Evolutionary conservation across 2,888 invertebrate species (phyloP), one percentile per base, ranked within the genome.

Genomic region (Catocala fraxini): DNA sequence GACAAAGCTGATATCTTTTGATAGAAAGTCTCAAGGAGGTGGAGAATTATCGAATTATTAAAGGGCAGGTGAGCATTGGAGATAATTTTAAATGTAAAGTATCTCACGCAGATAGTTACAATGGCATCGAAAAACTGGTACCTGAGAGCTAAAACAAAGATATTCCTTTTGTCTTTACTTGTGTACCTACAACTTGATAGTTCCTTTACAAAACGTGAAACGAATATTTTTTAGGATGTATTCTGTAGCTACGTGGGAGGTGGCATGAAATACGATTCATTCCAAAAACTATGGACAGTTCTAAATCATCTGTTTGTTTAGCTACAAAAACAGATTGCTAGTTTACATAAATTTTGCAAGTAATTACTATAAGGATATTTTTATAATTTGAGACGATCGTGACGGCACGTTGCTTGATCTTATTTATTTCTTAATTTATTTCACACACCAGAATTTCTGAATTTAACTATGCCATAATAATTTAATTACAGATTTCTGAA

Each of bases 61-160:
- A 78, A 66, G 79, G 84, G 67, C 86, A 89, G 88, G 84, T 89
- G 88, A 87, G 79, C 85, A 83, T 79, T 71, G 75, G 67, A 75
- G 74, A 77, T 81, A 81, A 80, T 81, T 83, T 63, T 61, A 73
- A 71, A 77, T 63, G 56, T 64, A 71, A 75, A 68, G 74, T 70
- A 75, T 74, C 59, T 75, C 73, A 68, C 51, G 70, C 68, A 70
- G 71, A 65, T 71, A 75, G 74, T 73, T 71, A 84, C 85, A 83
- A 85, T 75, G 67, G 80, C 65, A 63, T 80, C 79, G 75, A 72
- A 69, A 65, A 77, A 68, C 70, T 72, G 62, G 71, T 90, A 89
- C 90, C 88, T 89, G 89, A 67, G 63, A 68, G 60, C 75, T 90
- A 89, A 92, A 90, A 92, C 90, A 90, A 91, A 84, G 77, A 59